These are phyloP conservation scores for Sinocyclocheilus maitianheensis DNA, from an alignment of 2,113 vertebrate species.

Conservation along the genomic window DNA sequence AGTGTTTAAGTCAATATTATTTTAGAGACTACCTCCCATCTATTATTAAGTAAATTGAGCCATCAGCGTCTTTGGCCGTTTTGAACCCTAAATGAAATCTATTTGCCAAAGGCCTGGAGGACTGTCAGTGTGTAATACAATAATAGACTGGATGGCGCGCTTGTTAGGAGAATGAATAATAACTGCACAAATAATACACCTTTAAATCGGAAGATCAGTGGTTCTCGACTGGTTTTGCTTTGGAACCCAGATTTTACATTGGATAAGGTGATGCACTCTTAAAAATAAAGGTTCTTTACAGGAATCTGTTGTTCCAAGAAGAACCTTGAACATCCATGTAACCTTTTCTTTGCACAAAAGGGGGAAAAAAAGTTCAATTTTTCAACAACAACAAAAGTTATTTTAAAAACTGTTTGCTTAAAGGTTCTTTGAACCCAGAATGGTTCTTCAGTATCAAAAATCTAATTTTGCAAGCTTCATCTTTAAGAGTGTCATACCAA, in stretches of 20 bases:
- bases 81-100: constrained; percentile 61
- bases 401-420: no score
- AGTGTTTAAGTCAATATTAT: constrained; percentile 59
- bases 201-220: not conserved
- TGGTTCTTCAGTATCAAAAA: not conserved
- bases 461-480: not conserved
- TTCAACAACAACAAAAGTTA: no score
- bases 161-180: constrained; percentile 44
- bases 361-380: no score
- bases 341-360: no score
- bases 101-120: constrained; percentile 56
- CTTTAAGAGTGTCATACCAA: not conserved
- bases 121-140: constrained; percentile 34
- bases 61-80: constrained; percentile 57
- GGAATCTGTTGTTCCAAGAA: not conserved
- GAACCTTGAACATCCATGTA: not conserved
- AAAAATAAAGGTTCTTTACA: no score
- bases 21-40: constrained; percentile 55
- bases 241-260: not conserved
- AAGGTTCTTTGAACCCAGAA: no score
- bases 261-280: no score
- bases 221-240: not conserved
- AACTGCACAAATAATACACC: constrained; percentile 15
- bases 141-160: constrained; percentile 23
- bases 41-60: constrained; percentile 66